Base-by-base conservation (phyloP, 2,888 invertebrate genomes). In the Cheilosia pagana region DNA sequence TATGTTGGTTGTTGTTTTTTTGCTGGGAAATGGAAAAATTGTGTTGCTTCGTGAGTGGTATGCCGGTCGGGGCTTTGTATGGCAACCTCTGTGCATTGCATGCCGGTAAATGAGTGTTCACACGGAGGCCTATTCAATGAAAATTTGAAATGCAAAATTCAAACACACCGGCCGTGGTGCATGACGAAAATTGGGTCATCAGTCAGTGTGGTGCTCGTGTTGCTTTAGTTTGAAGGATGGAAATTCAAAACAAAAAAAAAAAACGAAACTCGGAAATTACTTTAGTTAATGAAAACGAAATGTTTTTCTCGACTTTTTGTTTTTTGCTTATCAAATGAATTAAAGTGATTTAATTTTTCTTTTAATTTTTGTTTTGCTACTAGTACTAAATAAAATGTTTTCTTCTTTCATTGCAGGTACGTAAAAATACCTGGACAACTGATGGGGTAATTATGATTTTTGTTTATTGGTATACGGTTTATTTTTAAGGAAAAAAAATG, bases 381-480 rank as follows among this genome's bases (percentile, higher is more conserved):
- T 57, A 14, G 16, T 43, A 43, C 16, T 43, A 43, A 14, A 45
- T 45, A 23, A 43, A 67, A 6, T 52, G 50, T 39, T 21, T 52
- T 52, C 23, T 23, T 52, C 21, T 70, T 74, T 60, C 4, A 31
- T 83, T 83, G 8, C 74, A 83, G 83, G 83, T 83, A 83, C 79
- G 83, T 83, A 79, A 83, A 83, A 83, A 79, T 83, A 83, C 79
- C 79, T 62, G 83, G 68, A 72, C 83, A 79, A 31, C 19, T 63
- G 45, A 14, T 78, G 74, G 78, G 83, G 83, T 83, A 83, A 83
- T 79, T 83, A 83, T 65, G 39, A 10, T 31, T 68, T 75, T 60
- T n/a, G 10, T 72, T 77, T 41, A 67, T 39, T 21, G 21, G 21
- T 50, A 31, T 48, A 41, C 55, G 16, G 41, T 35, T 67, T 28